Evolutionary conservation across 2,888 invertebrate species (phyloP).

Genomic region (Mylabris sibirica): DNA sequence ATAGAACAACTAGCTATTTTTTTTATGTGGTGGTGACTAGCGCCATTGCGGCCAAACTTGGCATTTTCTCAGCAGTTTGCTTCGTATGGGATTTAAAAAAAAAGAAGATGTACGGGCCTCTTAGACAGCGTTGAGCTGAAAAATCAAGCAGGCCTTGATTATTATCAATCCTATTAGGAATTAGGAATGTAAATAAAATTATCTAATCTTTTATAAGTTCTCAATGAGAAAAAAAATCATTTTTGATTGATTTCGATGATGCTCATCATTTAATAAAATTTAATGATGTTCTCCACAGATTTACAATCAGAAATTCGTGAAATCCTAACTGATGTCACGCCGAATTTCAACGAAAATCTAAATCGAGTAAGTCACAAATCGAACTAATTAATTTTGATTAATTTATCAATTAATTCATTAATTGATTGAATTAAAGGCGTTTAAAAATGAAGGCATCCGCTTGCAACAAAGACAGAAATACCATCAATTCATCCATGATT

Average conservation of each 20-base stretch:
- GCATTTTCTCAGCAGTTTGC: too few relatives aligned
- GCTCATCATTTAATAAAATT: background rate
- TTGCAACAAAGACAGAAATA: slow-evolving; percentile 61
- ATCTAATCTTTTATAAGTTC: slow-evolving; percentile 22
- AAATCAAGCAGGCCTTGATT: too few relatives aligned
- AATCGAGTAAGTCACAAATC: slow-evolving; percentile 63
- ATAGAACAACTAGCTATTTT: too few relatives aligned
- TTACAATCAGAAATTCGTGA: slow-evolving; percentile 64
- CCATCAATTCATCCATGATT: slow-evolving; percentile 60
- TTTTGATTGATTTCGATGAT: too few relatives aligned
- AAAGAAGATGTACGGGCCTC: too few relatives aligned
- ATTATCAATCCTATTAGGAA: background rate
- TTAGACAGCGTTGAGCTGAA: too few relatives aligned
- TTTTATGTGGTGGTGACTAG: too few relatives aligned
- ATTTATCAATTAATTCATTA: slow-evolving; percentile 7
- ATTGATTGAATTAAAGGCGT: slow-evolving; percentile 61
- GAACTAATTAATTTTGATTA: background rate
- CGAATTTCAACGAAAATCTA: slow-evolving; percentile 67
- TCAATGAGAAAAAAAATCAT: slow-evolving; percentile 5
- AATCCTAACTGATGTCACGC: slow-evolving; percentile 64
- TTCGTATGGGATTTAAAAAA: too few relatives aligned
- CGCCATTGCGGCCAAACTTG: too few relatives aligned
- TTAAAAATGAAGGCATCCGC: slow-evolving; percentile 67
- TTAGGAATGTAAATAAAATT: slow-evolving; percentile 1
- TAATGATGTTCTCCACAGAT: slow-evolving; percentile 56